Conservation (phyloP, 2,113 vertebrate species). For the Pycnonotus jocosus region DNA sequence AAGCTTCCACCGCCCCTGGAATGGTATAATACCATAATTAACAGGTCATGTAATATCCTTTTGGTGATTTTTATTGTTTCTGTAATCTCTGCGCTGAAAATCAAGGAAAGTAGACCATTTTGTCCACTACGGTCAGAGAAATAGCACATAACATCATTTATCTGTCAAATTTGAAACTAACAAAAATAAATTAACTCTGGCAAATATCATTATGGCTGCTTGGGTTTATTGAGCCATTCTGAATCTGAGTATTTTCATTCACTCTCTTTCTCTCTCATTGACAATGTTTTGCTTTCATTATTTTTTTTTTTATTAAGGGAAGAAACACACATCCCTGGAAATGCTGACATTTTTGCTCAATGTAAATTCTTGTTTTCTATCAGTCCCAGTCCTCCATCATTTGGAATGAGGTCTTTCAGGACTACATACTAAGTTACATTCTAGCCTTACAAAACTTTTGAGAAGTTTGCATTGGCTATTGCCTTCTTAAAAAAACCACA, state of each 20-base stretch:
- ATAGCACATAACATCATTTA: background rate
- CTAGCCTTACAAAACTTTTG: slow-evolving; percentile 5
- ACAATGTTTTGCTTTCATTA: background rate
- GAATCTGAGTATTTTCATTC: background rate
- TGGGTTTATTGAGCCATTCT: background rate
- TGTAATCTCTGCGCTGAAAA: background rate
- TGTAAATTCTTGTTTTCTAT: background rate
- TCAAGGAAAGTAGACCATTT: background rate
- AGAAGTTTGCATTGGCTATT: slow-evolving; percentile 3
- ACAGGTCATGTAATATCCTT: fast-evolving
- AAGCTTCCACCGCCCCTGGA: background rate
- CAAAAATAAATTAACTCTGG: background rate
- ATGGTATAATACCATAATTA: background rate
- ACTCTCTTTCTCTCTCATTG: background rate
- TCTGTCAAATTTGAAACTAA: background rate
- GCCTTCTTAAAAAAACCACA: background rate
- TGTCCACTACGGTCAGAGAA: background rate
- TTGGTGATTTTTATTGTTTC: background rate
- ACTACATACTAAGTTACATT: background rate
- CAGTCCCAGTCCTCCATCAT: background rate
- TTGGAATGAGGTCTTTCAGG: background rate
- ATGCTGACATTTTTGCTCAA: background rate
- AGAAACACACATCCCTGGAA: fast-evolving
- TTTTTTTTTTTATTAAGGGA: too few relatives aligned
- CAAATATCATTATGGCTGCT: background rate